Evolutionary conservation across 2,888 invertebrate genomes (phyloP), one percentile per base, ranked within the genome.

Genomic region (Drosophila vallismaia): DNA sequence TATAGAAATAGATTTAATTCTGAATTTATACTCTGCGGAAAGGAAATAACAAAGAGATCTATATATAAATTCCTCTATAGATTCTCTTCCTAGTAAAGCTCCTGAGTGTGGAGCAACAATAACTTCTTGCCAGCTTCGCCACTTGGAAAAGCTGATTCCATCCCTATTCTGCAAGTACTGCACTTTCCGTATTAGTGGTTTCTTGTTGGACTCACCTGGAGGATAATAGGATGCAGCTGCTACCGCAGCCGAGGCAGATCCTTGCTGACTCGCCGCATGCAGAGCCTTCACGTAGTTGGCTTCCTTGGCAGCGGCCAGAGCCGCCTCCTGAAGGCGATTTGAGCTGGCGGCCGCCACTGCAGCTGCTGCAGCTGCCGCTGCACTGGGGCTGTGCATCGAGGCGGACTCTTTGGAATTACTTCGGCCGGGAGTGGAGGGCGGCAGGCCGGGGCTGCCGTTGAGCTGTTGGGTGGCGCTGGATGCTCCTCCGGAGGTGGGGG

Each of bases 201-300:
- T 33, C 44, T 31, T 38, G 33, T n/a, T 8, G 42, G 26, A 38
- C 74, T 84, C 31, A 80, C 80, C 80, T 62, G 85, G 66, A 1
- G 80, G 71, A 63, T 95, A 93, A 88, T 94, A 95, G 48, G 88
- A 87, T 40, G 81, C 74, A 53, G 82, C 78, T 49, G 81, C 63
- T 44, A 64, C 60, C 14, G 60, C 90, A 3, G 90, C 78, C 5
- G 87, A 66, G 5, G 64, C 60, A 26, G 70, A 79, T 5, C 83
- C 80, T 69, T 81, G 80, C 31, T 81, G 80, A 62, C 88, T 81
- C 62, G 91, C 91, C 8, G 91, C 91, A 54, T 91, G 91, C 63
- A 91, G 74, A 14, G 91, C 91, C 75, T 91, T 91, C 50, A 91
- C 90, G 49, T 91, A 91, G 73, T 77, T 91, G 14, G 91, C 90